Percentiles rank a stretch among this genome's conserved stretches.
Conservation (phyloP, 2,113 vertebrate species). For the Delphinus delphis region DNA sequence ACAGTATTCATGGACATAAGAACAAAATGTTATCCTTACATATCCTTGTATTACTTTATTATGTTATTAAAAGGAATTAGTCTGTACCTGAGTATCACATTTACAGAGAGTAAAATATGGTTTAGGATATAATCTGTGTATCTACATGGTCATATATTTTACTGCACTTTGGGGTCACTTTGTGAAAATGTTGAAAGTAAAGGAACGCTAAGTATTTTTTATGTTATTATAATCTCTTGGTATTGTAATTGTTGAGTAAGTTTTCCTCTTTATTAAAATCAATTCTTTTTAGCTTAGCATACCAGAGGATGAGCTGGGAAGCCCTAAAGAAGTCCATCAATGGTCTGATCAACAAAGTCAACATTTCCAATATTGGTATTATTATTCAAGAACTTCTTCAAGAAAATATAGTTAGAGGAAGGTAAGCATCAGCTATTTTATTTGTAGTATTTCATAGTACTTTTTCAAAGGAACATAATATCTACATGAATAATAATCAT, state of each 20-base stretch:
- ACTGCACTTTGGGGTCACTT: not conserved
- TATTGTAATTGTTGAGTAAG: not conserved
- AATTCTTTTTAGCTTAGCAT: constrained; percentile 90
- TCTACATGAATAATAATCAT: not conserved
- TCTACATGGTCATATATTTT: not conserved
- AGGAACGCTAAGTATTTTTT: not conserved
- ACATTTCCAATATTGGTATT: constrained; percentile 96
- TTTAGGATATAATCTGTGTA: not conserved
- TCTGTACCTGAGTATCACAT: not conserved
- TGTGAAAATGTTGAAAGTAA: constrained; percentile 35
- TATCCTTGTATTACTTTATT: not conserved
- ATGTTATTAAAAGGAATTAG: not conserved
- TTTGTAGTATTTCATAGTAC: constrained; percentile 26
- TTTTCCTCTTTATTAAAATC: constrained; percentile 52
- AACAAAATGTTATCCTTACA: not conserved
- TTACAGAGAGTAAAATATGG: not conserved
- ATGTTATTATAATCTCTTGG: not conserved
- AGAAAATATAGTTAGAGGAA: constrained; percentile 97
- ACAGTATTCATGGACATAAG: not conserved
- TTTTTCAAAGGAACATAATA: constrained; percentile 34
- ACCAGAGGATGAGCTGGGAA: constrained; percentile 99
- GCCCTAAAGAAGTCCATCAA: constrained; percentile 99
- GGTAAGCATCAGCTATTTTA: constrained; percentile 82
- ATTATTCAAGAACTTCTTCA: constrained; percentile 98
- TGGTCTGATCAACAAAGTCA: constrained; percentile 98